phyloP scores from a whole-genome alignment of 2,888 invertebrate genomes.

The Drosophila lacicola region DNA sequence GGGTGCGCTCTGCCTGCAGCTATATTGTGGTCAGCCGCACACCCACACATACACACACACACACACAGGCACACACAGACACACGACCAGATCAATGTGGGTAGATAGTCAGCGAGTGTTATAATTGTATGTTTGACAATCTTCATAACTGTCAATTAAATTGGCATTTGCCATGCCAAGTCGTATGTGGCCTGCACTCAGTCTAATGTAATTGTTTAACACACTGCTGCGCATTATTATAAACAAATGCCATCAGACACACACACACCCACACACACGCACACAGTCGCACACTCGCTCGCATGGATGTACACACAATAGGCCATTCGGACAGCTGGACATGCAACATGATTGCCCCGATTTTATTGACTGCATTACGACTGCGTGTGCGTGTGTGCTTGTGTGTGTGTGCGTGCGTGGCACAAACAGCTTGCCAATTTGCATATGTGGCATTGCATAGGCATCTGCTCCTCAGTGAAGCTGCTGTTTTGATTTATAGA shows the following conservation, averaged over 20 bases:
- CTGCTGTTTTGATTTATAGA: slow-evolving; percentile 63
- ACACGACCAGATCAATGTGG: slow-evolving; percentile 52
- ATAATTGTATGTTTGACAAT: slow-evolving; percentile 79
- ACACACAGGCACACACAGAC: slow-evolving; percentile 1
- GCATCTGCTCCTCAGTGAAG: slow-evolving; percentile 24
- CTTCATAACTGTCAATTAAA: slow-evolving; percentile 81
- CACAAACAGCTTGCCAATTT: slow-evolving; percentile 55
- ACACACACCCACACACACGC: slow-evolving; percentile 10
- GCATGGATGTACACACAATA: not conserved
- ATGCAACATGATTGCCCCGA: slow-evolving; percentile 58
- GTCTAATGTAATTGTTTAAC: slow-evolving; percentile 75
- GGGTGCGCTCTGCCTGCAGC: slow-evolving; percentile 18
- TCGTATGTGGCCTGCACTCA: slow-evolving; percentile 24
- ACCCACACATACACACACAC: slow-evolving; percentile 6
- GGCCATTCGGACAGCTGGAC: slow-evolving; percentile 34
- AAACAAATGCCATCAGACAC: slow-evolving; percentile 58
- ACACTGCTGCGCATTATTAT: slow-evolving; percentile 71
- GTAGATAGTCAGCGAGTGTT: slow-evolving; percentile 63
- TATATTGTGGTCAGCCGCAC: slow-evolving; percentile 20
- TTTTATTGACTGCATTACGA: slow-evolving; percentile 73
- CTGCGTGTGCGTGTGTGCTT: slow-evolving; percentile 13
- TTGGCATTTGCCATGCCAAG: slow-evolving; percentile 60
- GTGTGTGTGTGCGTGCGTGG: slow-evolving; percentile 14
- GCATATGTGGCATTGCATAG: slow-evolving; percentile 41
- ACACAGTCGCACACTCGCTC: not conserved